Evolutionary conservation across 2,888 invertebrate genomes (phyloP).

Genomic region (Ditylenchus weischeri): DNA sequence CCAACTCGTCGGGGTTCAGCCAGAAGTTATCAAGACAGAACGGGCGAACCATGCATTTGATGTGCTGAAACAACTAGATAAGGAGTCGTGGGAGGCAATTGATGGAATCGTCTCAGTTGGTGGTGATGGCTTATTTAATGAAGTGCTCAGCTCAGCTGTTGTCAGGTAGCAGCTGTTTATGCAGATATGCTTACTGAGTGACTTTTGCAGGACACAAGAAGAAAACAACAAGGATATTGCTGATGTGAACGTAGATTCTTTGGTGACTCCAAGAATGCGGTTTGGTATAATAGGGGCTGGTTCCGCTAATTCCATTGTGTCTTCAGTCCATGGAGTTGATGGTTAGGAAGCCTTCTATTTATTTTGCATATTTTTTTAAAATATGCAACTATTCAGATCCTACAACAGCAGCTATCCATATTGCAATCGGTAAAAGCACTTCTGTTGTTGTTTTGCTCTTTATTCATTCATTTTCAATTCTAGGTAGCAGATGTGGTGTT

Average conservation of each 20-base stretch:
- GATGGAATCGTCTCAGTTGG: constrained; percentile 72
- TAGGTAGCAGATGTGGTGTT: constrained; percentile 70
- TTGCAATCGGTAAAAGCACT: constrained; percentile 65
- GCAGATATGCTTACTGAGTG: background rate
- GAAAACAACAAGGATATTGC: constrained; percentile 44
- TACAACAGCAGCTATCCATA: constrained; percentile 76
- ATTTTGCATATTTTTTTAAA: constrained; percentile 71
- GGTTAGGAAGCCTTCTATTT: constrained; percentile 57
- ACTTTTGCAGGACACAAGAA: constrained; percentile 34
- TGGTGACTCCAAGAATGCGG: constrained; percentile 63
- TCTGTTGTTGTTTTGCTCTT: background rate
- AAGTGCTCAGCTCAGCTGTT: constrained; percentile 73
- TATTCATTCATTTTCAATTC: background rate
- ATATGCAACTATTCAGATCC: constrained; percentile 62
- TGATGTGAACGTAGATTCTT: constrained; percentile 41
- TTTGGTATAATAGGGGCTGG: constrained; percentile 72
- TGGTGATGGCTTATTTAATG: constrained; percentile 81
- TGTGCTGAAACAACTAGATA: constrained; percentile 54
- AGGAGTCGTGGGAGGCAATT: constrained; percentile 32
- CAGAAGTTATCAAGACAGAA: constrained; percentile 71
- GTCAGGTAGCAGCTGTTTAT: constrained; percentile 58
- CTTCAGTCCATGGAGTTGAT: constrained; percentile 77
- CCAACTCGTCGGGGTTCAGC: constrained; percentile 61
- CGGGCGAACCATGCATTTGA: constrained; percentile 76
- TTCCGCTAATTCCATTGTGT: constrained; percentile 75